phyloP scores from a whole-genome alignment of 1,140 invertebrate species.

The Drosophila bifasciata region DNA sequence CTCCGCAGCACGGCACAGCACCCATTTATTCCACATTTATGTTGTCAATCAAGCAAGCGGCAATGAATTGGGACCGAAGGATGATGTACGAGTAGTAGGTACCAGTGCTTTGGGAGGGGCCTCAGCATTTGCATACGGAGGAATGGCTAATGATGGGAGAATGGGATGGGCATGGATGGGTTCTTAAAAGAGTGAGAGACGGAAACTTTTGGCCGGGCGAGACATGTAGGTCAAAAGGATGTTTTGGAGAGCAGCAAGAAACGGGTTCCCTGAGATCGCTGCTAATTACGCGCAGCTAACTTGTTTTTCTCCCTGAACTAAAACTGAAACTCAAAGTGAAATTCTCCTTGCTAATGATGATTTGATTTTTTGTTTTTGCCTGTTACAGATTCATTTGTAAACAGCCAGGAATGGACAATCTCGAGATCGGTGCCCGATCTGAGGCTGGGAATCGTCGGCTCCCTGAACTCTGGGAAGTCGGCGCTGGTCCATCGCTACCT shows the following conservation, averaged over 20 bases:
- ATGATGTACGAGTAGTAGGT: slow-evolving; percentile 42
- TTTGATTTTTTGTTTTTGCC: slow-evolving; percentile 49
- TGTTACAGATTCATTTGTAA: slow-evolving; percentile 98
- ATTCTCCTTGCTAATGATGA: slow-evolving; percentile 52
- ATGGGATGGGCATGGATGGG: slow-evolving; percentile 1
- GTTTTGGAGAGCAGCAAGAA: slow-evolving; percentile 26
- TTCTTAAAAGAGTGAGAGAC: slow-evolving; percentile 22
- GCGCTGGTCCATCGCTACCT: slow-evolving; percentile 98
- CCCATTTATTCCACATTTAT: slow-evolving; percentile 29
- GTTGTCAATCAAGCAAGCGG: slow-evolving; percentile 68
- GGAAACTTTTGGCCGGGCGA: slow-evolving; percentile 58
- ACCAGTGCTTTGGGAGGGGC: slow-evolving; percentile 9
- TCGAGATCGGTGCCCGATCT: slow-evolving; percentile 96
- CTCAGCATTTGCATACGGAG: slow-evolving; percentile 66
- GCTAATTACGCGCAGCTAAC: slow-evolving; percentile 68
- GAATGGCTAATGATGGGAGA: slow-evolving; percentile 61
- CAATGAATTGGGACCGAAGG: slow-evolving; percentile 29
- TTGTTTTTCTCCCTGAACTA: slow-evolving; percentile 52
- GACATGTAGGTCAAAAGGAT: slow-evolving; percentile 64
- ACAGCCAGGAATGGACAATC: slow-evolving; percentile 99
- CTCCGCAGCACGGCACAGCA: slow-evolving; percentile 19
- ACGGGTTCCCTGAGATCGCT: slow-evolving; percentile 48
- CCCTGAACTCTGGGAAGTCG: slow-evolving; percentile 97
- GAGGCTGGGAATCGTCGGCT: slow-evolving; percentile 97
- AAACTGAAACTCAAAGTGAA: slow-evolving; percentile 16